phyloP scores from a whole-genome alignment of 2,113 vertebrate genomes.

The Dolichallabes microphthalmus region DNA sequence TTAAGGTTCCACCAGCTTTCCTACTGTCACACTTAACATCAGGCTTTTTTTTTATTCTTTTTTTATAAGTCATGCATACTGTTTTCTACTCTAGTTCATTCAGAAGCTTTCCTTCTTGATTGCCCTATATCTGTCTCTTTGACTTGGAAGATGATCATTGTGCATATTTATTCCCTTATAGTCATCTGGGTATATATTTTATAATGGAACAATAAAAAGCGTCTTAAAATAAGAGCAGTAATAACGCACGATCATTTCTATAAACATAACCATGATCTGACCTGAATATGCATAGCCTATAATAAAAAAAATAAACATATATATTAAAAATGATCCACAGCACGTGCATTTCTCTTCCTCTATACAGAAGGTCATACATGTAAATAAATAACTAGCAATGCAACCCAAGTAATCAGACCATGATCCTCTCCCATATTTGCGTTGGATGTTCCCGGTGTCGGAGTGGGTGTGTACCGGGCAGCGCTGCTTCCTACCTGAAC shows the following conservation, averaged over 20 bases:
- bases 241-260: background rate
- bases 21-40: background rate
- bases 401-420: background rate
- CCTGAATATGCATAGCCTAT: too few species aligned
- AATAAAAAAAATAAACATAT: too few species aligned
- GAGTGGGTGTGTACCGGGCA: background rate
- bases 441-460: background rate
- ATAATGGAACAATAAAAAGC: too few species aligned
- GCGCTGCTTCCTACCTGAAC: constrained; percentile 25
- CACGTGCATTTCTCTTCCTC: background rate
- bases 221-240: background rate
- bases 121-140: background rate
- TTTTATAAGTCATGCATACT: background rate
- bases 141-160: background rate
- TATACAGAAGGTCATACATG: background rate
- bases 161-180: background rate
- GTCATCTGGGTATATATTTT: background rate
- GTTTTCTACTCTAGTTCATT: background rate
- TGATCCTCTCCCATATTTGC: background rate
- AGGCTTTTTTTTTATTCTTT: too few species aligned
- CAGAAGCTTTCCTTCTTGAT: background rate
- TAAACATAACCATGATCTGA: background rate
- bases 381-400: background rate
- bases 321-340: background rate
- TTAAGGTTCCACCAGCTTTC: background rate